Conservation (phyloP, 2,113 vertebrate genomes). For the Theristicus caerulescens region DNA sequence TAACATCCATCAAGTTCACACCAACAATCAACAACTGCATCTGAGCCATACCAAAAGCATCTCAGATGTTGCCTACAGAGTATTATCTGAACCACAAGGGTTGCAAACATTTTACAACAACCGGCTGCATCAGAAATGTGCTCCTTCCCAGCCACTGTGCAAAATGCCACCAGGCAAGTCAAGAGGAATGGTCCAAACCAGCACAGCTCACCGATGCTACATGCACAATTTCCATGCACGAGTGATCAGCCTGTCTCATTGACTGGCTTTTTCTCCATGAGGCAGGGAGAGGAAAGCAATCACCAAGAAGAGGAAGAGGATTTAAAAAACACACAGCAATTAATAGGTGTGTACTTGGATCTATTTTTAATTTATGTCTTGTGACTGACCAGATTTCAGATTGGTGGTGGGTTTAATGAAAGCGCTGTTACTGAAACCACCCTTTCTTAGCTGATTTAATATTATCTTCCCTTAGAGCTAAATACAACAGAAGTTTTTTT, state of each 20-base stretch:
- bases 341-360: not conserved
- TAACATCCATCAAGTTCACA: not conserved
- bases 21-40: not conserved
- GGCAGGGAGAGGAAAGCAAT: not conserved
- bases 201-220: not conserved
- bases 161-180: no score
- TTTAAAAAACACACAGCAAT: not conserved
- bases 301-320: not conserved
- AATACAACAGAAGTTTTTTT: not conserved
- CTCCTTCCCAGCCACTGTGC: not conserved
- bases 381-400: not conserved
- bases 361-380: not conserved
- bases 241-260: not conserved
- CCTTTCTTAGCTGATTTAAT: not conserved
- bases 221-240: fast-evolving
- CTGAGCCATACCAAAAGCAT: not conserved
- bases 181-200: not conserved
- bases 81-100: not conserved
- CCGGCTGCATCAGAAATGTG: not conserved
- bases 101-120: not conserved
- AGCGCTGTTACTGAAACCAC: not conserved
- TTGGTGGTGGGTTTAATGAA: not conserved
- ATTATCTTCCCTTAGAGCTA: not conserved
- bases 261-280: not conserved
- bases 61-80: not conserved